Base-by-base conservation (phyloP, 1,140 invertebrate genomes). In the Steinernema khuongi region DNA sequence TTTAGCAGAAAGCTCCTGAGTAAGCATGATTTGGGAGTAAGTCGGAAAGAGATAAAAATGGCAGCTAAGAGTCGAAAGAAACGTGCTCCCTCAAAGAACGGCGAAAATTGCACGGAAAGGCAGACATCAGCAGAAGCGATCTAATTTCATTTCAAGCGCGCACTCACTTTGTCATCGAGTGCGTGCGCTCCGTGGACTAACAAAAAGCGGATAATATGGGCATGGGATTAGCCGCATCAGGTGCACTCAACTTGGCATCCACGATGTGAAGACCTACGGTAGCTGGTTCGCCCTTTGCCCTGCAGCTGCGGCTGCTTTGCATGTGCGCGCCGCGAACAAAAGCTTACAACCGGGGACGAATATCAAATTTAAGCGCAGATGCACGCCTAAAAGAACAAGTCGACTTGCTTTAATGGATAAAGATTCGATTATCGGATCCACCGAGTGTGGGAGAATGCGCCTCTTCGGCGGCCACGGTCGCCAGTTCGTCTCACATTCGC, bases 401-500 rank as follows among this genome's bases (percentile, higher is more conserved):
- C 50, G 22, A 17, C 14, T 60, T 60, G 4, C 50, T 60, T n/a
- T 60, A 26, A 60, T 60, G 50, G 50, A 60, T 41, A 41, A 26
- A 60, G 50, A 60, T 26, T 60, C 50, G 50, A 60, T 60, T 60
- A 60, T 60, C 50, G 50, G 22, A 60, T 60, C 26, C 50, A 60
- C 11, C 22, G 50, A 60, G 50, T 22, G 50, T 60, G 50, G 50
- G 50, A 60, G 50, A 60, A 60, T 22, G 19, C 50, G 22, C 26
- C 19, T 60, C 50, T 11, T 60, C 26, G 22, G 50, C 50, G 26
- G 50, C 22, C 50, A n/a, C 36, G 7, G 36, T 41, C 36, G n/a
- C n/a, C n/a, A n/a, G 36, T 11, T 41, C 36, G 36, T 41, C 36
- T 41, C 36, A 41, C 36, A 11, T 60, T 60, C 22, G 7, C 14